A percentile compares a stretch with the other conserved stretches of the same genome.
Evolutionary conservation across 2,797 vertebrate genomes (phyloP).

Genomic region (Caiman crocodilus): DNA sequence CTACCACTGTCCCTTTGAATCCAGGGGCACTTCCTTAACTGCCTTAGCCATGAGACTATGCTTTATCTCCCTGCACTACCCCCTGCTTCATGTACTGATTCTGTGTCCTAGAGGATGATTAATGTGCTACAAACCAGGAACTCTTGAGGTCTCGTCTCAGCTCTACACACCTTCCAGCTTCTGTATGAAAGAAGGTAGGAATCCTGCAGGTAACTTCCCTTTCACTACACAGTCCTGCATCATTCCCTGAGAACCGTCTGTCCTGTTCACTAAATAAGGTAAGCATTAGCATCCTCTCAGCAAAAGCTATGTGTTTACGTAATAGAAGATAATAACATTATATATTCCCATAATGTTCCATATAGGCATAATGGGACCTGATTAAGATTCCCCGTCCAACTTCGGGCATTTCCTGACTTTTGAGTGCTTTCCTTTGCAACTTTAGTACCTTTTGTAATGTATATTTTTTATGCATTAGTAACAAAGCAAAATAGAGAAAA

Average conservation of each 20-base stretch:
- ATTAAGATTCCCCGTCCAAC: not conserved
- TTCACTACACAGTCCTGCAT: not conserved
- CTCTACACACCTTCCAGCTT: not conserved
- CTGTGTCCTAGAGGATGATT: no score
- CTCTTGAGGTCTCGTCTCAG: no score
- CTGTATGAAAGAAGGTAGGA: not conserved
- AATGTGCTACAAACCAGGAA: no score
- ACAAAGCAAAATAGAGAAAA: no score
- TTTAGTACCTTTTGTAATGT: not conserved
- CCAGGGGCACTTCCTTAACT: not conserved
- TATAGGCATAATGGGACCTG: not conserved
- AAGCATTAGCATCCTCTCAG: not conserved
- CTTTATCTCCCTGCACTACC: not conserved
- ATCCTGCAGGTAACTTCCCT: not conserved
- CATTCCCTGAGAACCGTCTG: not conserved
- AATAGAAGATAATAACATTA: not conserved
- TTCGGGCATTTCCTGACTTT: not conserved
- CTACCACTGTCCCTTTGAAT: not conserved
- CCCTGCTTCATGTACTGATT: not conserved
- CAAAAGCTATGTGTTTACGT: not conserved
- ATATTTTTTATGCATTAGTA: no score
- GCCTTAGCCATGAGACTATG: accelerated
- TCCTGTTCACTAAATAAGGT: not conserved
- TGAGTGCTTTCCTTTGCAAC: not conserved
- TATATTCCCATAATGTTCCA: not conserved